Evolutionary conservation across 2,113 vertebrate genomes (phyloP).

Genomic region (Poeciliopsis retropinna): DNA sequence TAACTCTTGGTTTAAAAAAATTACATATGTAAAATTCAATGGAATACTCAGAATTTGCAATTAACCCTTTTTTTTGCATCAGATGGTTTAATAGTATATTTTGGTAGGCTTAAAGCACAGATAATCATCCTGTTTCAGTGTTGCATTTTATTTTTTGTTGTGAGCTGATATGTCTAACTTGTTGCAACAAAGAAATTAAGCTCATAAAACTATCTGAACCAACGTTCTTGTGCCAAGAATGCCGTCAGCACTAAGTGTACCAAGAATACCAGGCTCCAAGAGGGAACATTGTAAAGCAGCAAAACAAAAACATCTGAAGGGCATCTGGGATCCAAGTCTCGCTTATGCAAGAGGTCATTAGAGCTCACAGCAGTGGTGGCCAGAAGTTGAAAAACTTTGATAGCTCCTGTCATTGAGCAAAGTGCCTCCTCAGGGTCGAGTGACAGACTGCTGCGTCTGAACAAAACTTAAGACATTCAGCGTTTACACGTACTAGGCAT

Average conservation of each 20-base stretch:
- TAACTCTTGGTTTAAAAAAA: not conserved
- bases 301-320: constrained; percentile 47
- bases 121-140: not conserved
- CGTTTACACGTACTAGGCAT: constrained; percentile 23
- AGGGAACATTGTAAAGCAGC: not conserved
- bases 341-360: constrained; percentile 35
- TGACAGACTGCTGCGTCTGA: constrained; percentile 3
- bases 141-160: not conserved
- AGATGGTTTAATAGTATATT: not conserved
- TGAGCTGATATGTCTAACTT: not conserved
- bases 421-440: not conserved
- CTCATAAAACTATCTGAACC: not conserved
- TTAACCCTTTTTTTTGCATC: not conserved
- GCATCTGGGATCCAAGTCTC: constrained; percentile 12
- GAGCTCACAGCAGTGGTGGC: constrained; percentile 6
- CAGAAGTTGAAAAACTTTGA: constrained; percentile 32
- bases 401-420: constrained; percentile 32
- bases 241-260: not conserved
- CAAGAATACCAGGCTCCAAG: constrained; percentile 6
- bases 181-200: not conserved
- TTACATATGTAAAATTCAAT: no score
- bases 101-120: not conserved
- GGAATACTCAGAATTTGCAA: no score
- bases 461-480: constrained; percentile 38
- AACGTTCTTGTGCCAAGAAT: not conserved